A percentile compares a stretch with the other conserved stretches of the same genome.
phyloP scores from a whole-genome alignment of 2,888 invertebrate species.

The Drosophila melanocephala region DNA sequence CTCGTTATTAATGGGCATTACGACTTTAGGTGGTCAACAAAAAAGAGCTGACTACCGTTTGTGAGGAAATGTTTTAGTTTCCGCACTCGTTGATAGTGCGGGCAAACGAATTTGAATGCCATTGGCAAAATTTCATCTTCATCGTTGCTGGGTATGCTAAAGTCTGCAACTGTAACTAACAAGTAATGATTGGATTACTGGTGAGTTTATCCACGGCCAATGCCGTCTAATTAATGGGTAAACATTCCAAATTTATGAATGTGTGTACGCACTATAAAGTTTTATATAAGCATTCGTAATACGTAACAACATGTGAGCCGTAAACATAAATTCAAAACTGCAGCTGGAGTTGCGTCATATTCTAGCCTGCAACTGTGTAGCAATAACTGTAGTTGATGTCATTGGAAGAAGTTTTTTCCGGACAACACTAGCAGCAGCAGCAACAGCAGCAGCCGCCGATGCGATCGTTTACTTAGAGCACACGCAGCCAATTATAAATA shows the following conservation, averaged over 20 bases:
- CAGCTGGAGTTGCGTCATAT: conserved; percentile 51
- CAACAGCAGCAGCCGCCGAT: conserved; percentile 8
- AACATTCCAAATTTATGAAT: conserved; percentile 43
- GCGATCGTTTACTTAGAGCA: conserved; percentile 52
- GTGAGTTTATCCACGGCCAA: conserved; percentile 15
- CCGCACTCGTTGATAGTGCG: not conserved
- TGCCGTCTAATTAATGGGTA: conserved; percentile 52
- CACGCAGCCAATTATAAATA: conserved; percentile 45
- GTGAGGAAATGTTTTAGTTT: not conserved
- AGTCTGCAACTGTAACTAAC: conserved; percentile 63
- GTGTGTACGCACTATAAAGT: conserved; percentile 28
- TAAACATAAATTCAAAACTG: conserved; percentile 41
- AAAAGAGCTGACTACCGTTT: not conserved
- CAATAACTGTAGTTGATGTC: conserved; percentile 44
- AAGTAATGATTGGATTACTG: conserved; percentile 16
- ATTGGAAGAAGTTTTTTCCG: conserved; percentile 38
- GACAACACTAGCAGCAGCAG: conserved; percentile 13
- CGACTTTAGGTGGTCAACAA: conserved; percentile 3
- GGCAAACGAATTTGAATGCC: conserved; percentile 57
- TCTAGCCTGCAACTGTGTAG: conserved; percentile 35
- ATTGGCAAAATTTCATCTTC: conserved; percentile 41
- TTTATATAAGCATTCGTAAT: conserved; percentile 18
- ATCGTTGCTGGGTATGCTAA: not conserved
- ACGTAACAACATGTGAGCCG: conserved; percentile 8
- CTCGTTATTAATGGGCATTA: conserved; percentile 11